A percentile compares a stretch with the other conserved stretches of the same genome.
These are phyloP conservation scores for Pyxicephalus adspersus DNA, from an alignment of 2,113 vertebrate genomes.

Conservation along the genomic window DNA sequence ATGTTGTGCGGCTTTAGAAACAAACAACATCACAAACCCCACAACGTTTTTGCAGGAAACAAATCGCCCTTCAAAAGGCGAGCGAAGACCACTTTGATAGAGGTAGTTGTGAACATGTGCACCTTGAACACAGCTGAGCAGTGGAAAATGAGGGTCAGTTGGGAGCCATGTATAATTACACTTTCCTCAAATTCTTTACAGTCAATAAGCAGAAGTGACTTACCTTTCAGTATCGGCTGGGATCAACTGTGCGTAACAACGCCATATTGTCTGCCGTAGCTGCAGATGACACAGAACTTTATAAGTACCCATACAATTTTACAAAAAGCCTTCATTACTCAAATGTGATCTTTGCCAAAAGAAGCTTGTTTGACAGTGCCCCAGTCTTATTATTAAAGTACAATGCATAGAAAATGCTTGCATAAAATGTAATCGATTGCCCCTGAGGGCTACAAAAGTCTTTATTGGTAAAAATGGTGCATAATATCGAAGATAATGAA, in stretches of 20 bases:
- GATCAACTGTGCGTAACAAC: background rate
- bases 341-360: background rate
- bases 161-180: background rate
- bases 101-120: background rate
- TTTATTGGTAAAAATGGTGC: background rate
- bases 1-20: constrained; percentile 17
- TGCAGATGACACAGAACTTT: background rate
- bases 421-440: constrained; percentile 4
- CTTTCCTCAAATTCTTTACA: background rate
- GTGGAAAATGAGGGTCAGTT: background rate
- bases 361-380: background rate
- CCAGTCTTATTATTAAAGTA: constrained; percentile 2
- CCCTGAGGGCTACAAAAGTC: background rate
- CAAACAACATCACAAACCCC: background rate
- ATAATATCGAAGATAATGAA: background rate
- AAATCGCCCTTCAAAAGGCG: constrained; percentile 27
- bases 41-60: constrained; percentile 21
- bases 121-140: constrained; percentile 28
- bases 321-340: background rate
- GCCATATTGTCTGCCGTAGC: background rate
- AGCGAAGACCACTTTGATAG: constrained; percentile 4
- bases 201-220: background rate
- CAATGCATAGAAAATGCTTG: constrained; percentile 5
- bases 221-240: background rate
- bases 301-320: constrained; percentile 19